A percentile compares a stretch with the other conserved stretches of the same genome.
phyloP scores from a whole-genome alignment of 2,797 vertebrate species.

The Cyprinella venusta region DNA sequence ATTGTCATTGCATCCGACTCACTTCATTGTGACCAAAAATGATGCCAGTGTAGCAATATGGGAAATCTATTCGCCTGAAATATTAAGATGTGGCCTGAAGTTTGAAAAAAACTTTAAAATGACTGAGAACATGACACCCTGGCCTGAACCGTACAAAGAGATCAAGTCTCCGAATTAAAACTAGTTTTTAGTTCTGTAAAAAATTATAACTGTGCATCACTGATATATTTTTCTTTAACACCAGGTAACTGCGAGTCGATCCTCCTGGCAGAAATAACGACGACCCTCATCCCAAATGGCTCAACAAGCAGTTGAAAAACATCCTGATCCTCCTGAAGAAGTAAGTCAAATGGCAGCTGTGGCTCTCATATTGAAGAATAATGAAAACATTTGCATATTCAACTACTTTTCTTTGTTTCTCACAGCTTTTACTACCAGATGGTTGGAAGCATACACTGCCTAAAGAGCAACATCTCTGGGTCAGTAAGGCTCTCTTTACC shows the following conservation, averaged over 20 bases:
- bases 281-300: neutral
- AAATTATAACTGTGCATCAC: neutral
- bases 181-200: neutral
- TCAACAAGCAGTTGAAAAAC: constrained; percentile 1
- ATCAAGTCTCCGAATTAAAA: neutral
- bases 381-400: neutral
- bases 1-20: neutral
- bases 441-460: constrained; percentile 37
- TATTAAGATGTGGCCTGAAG: neutral
- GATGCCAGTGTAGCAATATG: neutral
- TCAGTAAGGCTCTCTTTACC: constrained; percentile 36
- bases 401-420: neutral
- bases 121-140: neutral
- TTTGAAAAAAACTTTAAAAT: neutral
- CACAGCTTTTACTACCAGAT: constrained; percentile 35
- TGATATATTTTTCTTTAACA: neutral
- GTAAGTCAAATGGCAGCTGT: neutral
- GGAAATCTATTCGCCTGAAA: neutral
- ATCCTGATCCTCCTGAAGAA: constrained; percentile 5
- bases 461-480: constrained; percentile 37
- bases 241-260: neutral
- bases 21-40: neutral
- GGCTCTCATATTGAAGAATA: neutral
- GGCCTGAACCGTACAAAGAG: neutral
- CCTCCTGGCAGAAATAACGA: neutral